Percentiles rank a stretch among this genome's conserved stretches.
Conservation (phyloP, 2,888 invertebrate genomes). For the Arrhopalites spinosus region DNA sequence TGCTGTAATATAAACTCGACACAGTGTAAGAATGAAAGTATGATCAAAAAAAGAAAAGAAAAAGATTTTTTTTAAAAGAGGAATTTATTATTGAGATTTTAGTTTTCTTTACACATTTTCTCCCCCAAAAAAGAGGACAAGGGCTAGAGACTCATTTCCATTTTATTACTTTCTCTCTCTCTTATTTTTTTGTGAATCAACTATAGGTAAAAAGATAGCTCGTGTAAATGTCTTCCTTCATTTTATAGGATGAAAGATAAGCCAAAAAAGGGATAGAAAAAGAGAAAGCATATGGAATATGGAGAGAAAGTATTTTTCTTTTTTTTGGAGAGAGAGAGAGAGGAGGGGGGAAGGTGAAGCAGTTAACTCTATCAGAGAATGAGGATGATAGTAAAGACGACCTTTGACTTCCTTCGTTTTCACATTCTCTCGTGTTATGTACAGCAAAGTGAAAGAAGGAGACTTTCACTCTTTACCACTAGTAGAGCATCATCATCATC, state of each 20-base stretch:
- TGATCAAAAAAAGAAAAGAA: too few species aligned
- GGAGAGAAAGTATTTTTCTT: not conserved
- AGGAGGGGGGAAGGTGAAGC: constrained; percentile 8
- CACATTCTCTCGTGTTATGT: not conserved
- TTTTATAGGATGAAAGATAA: not conserved
- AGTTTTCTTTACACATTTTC: too few species aligned
- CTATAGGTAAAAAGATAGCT: too few species aligned
- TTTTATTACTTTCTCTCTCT: not conserved
- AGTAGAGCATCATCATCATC: too few species aligned
- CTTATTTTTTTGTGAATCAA: too few species aligned
- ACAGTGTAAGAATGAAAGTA: too few species aligned
- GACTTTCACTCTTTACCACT: too few species aligned
- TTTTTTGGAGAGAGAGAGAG: not conserved
- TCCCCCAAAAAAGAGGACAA: too few species aligned
- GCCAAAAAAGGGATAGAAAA: not conserved
- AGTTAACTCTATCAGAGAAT: not conserved
- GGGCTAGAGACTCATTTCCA: not conserved
- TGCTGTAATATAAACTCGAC: too few species aligned
- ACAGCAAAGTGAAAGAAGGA: too few species aligned
- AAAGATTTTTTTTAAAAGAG: too few species aligned
- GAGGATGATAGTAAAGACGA: not conserved
- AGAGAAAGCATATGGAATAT: not conserved
- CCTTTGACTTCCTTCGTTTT: constrained; percentile 4
- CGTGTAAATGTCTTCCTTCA: not conserved
- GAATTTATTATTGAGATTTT: too few species aligned